These are phyloP conservation scores for Noctua comes DNA, from an alignment of 2,888 invertebrate species.

Conservation along the genomic window DNA sequence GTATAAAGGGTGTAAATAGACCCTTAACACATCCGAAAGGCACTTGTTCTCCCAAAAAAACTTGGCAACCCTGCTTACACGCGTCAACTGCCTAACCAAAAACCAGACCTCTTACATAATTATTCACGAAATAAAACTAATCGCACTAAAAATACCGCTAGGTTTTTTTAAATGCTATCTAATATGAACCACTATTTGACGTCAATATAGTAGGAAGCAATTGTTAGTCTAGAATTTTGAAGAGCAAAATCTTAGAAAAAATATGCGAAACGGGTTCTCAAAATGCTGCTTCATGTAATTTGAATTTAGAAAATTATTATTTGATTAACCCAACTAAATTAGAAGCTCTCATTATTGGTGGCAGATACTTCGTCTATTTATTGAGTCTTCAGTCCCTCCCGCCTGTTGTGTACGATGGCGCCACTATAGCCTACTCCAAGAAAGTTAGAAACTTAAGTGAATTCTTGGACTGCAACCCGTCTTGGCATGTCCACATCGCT, in stretches of 20 bases:
- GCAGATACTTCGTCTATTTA: background rate
- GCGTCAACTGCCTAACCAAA: background rate
- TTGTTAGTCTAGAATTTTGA: background rate
- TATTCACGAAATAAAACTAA: slow-evolving; percentile 3
- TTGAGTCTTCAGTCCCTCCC: background rate
- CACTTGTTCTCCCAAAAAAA: too few species aligned
- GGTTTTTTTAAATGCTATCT: background rate
- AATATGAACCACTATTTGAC: background rate
- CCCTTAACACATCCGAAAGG: too few species aligned
- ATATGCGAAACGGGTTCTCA: background rate
- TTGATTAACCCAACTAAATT: background rate
- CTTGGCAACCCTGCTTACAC: too few species aligned
- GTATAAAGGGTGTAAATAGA: too few species aligned
- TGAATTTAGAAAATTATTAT: background rate
- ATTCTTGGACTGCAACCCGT: background rate
- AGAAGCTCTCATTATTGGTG: background rate
- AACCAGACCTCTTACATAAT: slow-evolving; percentile 5
- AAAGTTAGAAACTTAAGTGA: too few species aligned
- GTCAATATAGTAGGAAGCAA: slow-evolving; percentile 4
- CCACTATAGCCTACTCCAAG: too few species aligned
- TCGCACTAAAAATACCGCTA: slow-evolving; percentile 2
- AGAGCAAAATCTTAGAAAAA: background rate
- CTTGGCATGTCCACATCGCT: background rate
- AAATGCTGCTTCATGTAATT: background rate
- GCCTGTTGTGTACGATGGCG: background rate